phyloP scores from a whole-genome alignment of 2,888 invertebrate species.

The Plebejus melissa region DNA sequence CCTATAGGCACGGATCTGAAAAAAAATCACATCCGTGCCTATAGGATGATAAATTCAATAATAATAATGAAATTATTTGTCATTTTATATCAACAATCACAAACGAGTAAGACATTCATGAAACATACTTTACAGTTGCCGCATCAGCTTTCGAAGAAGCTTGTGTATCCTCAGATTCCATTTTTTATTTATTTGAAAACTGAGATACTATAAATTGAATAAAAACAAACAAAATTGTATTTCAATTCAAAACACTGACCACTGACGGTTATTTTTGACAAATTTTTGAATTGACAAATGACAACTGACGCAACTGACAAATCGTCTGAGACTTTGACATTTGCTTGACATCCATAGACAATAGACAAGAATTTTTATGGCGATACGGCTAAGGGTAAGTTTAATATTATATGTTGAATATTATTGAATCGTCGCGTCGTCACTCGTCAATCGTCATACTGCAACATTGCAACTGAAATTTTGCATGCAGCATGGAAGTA shows the following conservation, averaged over 20 bases:
- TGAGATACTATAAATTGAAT: background rate
- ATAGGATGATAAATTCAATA: too few relatives aligned
- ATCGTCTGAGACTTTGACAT: background rate
- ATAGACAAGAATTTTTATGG: too few relatives aligned
- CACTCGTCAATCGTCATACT: too few relatives aligned
- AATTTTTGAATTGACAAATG: conserved; percentile 31
- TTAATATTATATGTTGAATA: too few relatives aligned
- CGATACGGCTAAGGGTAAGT: too few relatives aligned
- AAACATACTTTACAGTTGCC: conserved; percentile 57
- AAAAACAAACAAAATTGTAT: background rate
- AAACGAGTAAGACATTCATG: background rate
- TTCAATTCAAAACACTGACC: conserved; percentile 31
- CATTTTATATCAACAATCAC: background rate
- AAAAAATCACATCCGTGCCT: too few relatives aligned
- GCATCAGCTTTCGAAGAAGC: conserved; percentile 47
- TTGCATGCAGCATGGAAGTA: too few relatives aligned
- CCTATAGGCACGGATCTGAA: too few relatives aligned
- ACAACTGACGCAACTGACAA: background rate
- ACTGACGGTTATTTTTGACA: conserved; percentile 31
- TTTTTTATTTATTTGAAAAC: background rate
- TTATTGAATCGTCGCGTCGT: too few relatives aligned
- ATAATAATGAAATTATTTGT: too few relatives aligned
- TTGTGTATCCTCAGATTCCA: background rate
- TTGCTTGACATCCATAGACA: background rate
- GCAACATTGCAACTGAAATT: too few relatives aligned